Evolutionary conservation across 2,797 vertebrate species (phyloP), one percentile per base, ranked within the genome.

Genomic region (Erpetoichthys calabaricus): DNA sequence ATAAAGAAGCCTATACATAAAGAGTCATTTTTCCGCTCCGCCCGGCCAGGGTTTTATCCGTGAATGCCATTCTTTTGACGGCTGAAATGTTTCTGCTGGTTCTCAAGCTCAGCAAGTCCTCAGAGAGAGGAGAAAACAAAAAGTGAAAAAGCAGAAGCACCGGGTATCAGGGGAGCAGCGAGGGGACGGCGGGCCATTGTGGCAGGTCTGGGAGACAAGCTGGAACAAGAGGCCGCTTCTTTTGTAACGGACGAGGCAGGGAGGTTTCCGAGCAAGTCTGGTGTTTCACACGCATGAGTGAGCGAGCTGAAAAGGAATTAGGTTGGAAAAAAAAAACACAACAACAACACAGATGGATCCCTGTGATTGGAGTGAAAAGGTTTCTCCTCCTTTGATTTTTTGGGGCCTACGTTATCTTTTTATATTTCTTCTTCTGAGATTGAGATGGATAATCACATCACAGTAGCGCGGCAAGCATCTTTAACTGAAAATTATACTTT

Each of bases 241-340:
- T 75, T 86, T 86, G 85, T 87, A 71, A 65, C 53, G 44, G 44
- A 57, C 61, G 53, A 55, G 60, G 70, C 65, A 65, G 72, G 71
- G 57, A 62, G 64, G 68, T 67, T 50, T 56, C 61, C 60, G 65
- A 57, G 60, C 55, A 60, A 60, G 57, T 69, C 70, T 70, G 82
- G 78, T 78, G 78, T 77, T 64, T 57, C 63, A 63, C 75, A 81
- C 82, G 84, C 83, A 87, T 87, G 86, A 81, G 72, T 60, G 80
- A 80, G 70, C 84, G 83, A 56, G 56, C 73, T 84, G 83, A 92
- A 91, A 86, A 73, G 77, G 73, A 63, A 75, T 88, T 83, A 84
- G 68, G 71, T 59, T 76, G 66, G 75, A 81, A 77, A 63, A 61
- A 67, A 63, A 68, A 56, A 59, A 63, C 66, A 67, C 70, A 75